A percentile compares a stretch with the other conserved stretches of the same genome.
These are phyloP conservation scores for Valencia hispanica DNA, from an alignment of 2,797 vertebrate species.

Conservation along the genomic window DNA sequence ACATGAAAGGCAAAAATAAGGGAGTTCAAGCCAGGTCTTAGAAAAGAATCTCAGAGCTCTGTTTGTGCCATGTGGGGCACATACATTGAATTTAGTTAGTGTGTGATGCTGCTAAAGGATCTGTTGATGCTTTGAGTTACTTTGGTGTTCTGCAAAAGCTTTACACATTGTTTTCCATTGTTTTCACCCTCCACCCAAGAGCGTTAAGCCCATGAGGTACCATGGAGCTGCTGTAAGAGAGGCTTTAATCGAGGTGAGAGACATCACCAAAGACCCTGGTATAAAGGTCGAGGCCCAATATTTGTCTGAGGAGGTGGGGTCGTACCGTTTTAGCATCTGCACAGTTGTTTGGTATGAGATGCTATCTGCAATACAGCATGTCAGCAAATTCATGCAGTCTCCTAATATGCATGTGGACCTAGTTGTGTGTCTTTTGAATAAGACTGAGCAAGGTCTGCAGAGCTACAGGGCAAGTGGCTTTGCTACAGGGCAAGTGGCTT, in stretches of 20 bases:
- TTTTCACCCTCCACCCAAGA: conserved; percentile 17
- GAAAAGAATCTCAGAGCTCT: neutral
- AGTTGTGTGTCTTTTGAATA: neutral
- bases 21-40: too few species aligned
- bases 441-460: neutral
- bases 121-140: conserved; percentile 7
- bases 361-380: neutral
- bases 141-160: conserved; percentile 26
- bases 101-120: conserved; percentile 13
- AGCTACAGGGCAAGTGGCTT: neutral
- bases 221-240: neutral
- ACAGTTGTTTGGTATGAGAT: neutral
- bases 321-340: neutral
- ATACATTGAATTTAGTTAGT: conserved; percentile 17
- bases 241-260: neutral
- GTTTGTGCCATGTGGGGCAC: conserved; percentile 24
- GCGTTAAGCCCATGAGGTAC: neutral
- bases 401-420: neutral
- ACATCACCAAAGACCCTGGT: neutral
- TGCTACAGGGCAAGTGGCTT: too few species aligned
- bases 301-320: neutral
- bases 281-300: neutral
- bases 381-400: neutral
- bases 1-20: too few species aligned
- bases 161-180: too few species aligned